Base-by-base conservation (phyloP, 2,888 invertebrate genomes). In the Thymelicus sylvestris region DNA sequence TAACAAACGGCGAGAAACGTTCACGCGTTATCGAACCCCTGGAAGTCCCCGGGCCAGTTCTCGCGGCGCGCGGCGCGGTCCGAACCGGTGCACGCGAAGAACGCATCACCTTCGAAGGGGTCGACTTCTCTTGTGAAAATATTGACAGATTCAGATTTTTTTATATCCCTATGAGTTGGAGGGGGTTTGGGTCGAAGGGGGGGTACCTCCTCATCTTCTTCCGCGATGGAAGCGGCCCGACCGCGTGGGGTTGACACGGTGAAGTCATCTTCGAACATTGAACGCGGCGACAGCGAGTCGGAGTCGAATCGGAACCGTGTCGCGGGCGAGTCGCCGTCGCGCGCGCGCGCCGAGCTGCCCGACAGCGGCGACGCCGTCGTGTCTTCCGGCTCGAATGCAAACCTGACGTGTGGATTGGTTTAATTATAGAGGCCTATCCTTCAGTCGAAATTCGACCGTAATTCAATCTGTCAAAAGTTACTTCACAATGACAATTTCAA, bases 31-130 rank as follows among this genome's bases (percentile, higher is more conserved):
- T 91, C 93, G 73, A 94, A 93, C 12, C 90, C 91, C 41, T 91
- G 91, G 73, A 92, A 93, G 76, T 93, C 92, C 0, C 92, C 92
- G 7, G 94, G 94, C 94, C 94, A 94, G 81, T 94, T 93, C 74
- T 94, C 94, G 1, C 93, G 78, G 0, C 91, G 77, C 50, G 94
- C 94, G 1, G 85, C 93, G 8, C 91, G 82, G 70, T 93, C 94
- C 0, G 94, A 93, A 0, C 94, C 93, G 0, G 94, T 93, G 76
- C 93, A 92, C 12, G 95, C 96, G 83, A 98, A 98, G 89, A 98
- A 98, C 77, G 97, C 97, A 79, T 97, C 97, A 67, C 97, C 97
- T 78, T 97, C 98, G 82, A 98, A 98, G 1, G 98, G 98, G 90
- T 98, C 98, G 61, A 95, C 95, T 82, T 97, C 97, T 66, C 97